phyloP scores from a whole-genome alignment of 2,888 invertebrate species.

The Pandemis heparana region DNA sequence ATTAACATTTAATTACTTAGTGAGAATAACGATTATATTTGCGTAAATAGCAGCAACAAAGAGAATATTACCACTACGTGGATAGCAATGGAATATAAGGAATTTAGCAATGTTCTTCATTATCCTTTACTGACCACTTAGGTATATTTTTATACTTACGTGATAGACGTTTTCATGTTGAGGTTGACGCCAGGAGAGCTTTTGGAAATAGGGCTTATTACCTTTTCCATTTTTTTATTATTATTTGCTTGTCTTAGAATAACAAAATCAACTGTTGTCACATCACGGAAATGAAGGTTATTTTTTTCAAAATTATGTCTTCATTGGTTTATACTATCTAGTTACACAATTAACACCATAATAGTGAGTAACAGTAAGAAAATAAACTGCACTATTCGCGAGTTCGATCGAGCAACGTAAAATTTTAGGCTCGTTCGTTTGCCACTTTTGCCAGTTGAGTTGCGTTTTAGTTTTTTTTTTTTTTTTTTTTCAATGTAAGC shows the following conservation, averaged over 20 bases:
- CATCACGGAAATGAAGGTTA: not conserved
- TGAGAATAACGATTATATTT: too few species aligned
- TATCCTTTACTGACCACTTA: not conserved
- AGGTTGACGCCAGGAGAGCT: constrained; percentile 44
- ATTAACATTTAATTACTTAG: too few species aligned
- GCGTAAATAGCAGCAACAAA: too few species aligned
- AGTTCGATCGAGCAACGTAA: too few species aligned
- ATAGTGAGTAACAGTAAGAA: not conserved
- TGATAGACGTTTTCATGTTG: constrained; percentile 74
- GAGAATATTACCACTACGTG: too few species aligned
- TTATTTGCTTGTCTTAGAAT: not conserved
- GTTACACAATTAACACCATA: not conserved
- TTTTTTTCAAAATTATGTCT: not conserved
- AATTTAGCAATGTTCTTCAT: constrained; percentile 5
- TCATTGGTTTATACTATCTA: not conserved
- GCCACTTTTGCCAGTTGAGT: too few species aligned
- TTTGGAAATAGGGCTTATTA: constrained; percentile 60
- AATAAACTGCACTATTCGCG: too few species aligned
- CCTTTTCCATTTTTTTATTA: constrained; percentile 52
- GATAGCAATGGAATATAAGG: not conserved
- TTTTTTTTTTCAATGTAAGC: too few species aligned
- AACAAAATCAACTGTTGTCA: not conserved
- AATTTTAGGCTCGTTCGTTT: too few species aligned
- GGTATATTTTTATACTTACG: constrained; percentile 61
- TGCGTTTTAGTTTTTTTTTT: too few species aligned